phyloP scores from a whole-genome alignment of 1,140 invertebrate genomes.

The Pseudomyrmex sp. region DNA sequence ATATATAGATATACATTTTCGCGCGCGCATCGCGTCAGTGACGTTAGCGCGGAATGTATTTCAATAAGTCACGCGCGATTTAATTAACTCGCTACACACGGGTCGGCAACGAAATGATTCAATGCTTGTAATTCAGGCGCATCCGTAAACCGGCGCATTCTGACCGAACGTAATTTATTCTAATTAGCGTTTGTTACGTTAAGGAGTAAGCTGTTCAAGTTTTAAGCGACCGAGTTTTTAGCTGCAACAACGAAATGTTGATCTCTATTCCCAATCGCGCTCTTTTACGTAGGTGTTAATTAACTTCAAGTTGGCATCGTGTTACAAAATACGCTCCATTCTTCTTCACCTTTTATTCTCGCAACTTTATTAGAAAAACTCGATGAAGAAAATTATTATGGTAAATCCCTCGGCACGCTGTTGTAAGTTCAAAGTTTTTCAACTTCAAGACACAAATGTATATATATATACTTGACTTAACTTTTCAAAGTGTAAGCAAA shows the following conservation, averaged over 20 bases:
- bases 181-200: slow-evolving; percentile 9
- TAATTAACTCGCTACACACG: slow-evolving; percentile 37
- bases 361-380: background rate
- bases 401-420: background rate
- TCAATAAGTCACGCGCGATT: slow-evolving; percentile 47
- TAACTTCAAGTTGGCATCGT: background rate
- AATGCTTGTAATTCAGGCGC: background rate
- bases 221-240: background rate
- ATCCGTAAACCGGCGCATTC: background rate
- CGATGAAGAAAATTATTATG: background rate
- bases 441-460: background rate
- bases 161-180: slow-evolving; percentile 32
- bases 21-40: background rate
- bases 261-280: background rate
- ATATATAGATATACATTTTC: slow-evolving; percentile 1
- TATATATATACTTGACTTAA: background rate
- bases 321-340: background rate
- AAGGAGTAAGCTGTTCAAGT: background rate
- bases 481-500: no score
- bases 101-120: slow-evolving; percentile 6
- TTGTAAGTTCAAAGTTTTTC: background rate
- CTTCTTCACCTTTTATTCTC: background rate
- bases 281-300: background rate
- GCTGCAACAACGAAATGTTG: background rate
- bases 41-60: slow-evolving; percentile 20